Conservation (phyloP, 2,797 vertebrate species). For the Furcifer pardalis region DNA sequence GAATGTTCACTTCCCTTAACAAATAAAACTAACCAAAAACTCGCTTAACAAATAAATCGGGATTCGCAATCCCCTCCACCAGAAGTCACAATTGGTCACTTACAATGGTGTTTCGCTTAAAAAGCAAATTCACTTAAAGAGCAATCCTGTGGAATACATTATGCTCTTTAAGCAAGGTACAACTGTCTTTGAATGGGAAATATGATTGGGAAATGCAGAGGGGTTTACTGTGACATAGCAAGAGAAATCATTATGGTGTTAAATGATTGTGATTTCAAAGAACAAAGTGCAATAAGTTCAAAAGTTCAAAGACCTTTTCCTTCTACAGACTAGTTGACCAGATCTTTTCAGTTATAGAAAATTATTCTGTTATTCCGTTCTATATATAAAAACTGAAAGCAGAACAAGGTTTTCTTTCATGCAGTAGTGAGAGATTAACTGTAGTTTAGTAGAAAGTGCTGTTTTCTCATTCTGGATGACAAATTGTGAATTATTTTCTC, state of each 20-base stretch:
- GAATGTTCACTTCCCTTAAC: too few relatives aligned
- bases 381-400: too few relatives aligned
- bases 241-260: not conserved
- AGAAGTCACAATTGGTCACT: too few relatives aligned
- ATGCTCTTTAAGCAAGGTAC: too few relatives aligned
- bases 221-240: not conserved
- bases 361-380: not conserved
- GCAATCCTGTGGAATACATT: too few relatives aligned
- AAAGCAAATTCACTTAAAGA: too few relatives aligned
- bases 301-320: not conserved
- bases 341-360: not conserved
- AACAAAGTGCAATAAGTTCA: not conserved
- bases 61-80: too few relatives aligned
- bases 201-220: not conserved
- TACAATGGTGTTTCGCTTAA: too few relatives aligned
- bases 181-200: not conserved
- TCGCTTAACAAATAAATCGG: too few relatives aligned
- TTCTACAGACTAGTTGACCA: not conserved
- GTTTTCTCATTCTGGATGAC: not conserved
- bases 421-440: not conserved
- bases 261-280: not conserved
- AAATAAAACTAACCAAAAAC: too few relatives aligned
- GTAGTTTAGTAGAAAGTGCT: not conserved
- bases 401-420: not conserved
- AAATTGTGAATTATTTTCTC: not conserved